These are phyloP conservation scores for Micronycteris hirsuta DNA, from an alignment of 2,113 vertebrate species.

Conservation along the genomic window DNA sequence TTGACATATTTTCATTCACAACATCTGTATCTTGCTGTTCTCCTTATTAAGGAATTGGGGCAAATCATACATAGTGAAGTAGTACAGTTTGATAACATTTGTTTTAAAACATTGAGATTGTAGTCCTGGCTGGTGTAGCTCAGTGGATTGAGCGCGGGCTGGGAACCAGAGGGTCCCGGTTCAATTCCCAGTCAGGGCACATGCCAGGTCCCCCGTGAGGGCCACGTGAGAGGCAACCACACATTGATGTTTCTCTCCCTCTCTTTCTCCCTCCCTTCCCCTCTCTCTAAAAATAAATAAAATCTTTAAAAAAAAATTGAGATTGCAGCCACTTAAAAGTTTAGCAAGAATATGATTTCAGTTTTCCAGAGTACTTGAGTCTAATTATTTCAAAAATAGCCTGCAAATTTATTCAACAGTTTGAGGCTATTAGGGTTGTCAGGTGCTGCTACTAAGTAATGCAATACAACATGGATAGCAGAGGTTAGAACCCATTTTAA, in stretches of 20 bases:
- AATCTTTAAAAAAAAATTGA: slow-evolving; percentile 22
- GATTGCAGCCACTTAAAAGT: not conserved
- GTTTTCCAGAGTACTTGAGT: slow-evolving; percentile 4
- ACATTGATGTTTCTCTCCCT: too few species aligned
- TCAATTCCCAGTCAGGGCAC: too few species aligned
- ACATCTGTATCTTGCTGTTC: slow-evolving; percentile 6
- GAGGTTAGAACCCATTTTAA: not conserved
- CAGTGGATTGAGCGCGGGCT: too few species aligned
- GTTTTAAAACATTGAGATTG: not conserved
- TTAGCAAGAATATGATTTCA: not conserved
- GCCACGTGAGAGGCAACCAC: too few species aligned
- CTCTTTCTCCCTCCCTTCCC: too few species aligned
- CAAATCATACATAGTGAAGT: not conserved
- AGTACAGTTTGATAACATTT: not conserved
- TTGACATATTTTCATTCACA: not conserved
- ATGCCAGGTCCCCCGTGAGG: too few species aligned
- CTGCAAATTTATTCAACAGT: not conserved
- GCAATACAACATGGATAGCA: not conserved
- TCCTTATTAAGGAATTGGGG: not conserved
- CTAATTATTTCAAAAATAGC: slow-evolving; percentile 23
- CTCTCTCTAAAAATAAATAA: too few species aligned
- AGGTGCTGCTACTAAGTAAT: not conserved
- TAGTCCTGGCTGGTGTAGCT: too few species aligned
- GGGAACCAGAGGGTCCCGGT: too few species aligned
- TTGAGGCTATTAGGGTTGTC: not conserved